Conservation (phyloP, 2,797 vertebrate genomes). For the Babyrousa celebensis region DNA sequence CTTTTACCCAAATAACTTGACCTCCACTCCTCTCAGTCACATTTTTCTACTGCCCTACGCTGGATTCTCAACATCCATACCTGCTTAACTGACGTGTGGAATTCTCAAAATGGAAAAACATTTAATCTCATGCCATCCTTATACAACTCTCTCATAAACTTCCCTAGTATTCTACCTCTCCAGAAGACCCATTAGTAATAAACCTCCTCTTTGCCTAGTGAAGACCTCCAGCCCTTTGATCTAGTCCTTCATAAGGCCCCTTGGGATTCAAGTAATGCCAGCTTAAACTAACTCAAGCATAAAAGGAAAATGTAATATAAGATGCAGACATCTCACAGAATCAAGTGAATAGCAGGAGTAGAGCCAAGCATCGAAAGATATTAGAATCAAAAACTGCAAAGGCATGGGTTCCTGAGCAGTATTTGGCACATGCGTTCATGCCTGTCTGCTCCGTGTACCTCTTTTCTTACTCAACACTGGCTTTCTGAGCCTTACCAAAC, state of each 20-base stretch:
- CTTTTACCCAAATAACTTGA: constrained; percentile 8
- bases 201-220: constrained; percentile 58
- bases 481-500: not conserved
- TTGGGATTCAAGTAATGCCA: constrained; percentile 74
- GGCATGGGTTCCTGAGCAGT: not conserved
- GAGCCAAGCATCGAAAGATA: constrained; percentile 53
- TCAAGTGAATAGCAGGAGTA: constrained; percentile 60
- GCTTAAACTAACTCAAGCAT: constrained; percentile 69
- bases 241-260: constrained; percentile 60
- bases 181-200: constrained; percentile 67
- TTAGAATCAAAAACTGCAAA: constrained; percentile 58
- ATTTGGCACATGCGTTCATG: constrained; percentile 2
- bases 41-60: not conserved
- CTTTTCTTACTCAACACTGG: not conserved
- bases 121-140: constrained; percentile 11
- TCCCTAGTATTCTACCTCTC: constrained; percentile 58
- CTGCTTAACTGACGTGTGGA: constrained; percentile 12
- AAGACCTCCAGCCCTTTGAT: constrained; percentile 65
- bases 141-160: constrained; percentile 40
- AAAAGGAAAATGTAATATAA: constrained; percentile 77
- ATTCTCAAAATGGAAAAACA: constrained; percentile 44
- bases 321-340: constrained; percentile 54
- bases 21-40: not conserved
- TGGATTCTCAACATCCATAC: not conserved
- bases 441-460: constrained; percentile 24